Base-by-base conservation (phyloP, 2,888 invertebrate genomes). In the Schrankia costaestrigalis region DNA sequence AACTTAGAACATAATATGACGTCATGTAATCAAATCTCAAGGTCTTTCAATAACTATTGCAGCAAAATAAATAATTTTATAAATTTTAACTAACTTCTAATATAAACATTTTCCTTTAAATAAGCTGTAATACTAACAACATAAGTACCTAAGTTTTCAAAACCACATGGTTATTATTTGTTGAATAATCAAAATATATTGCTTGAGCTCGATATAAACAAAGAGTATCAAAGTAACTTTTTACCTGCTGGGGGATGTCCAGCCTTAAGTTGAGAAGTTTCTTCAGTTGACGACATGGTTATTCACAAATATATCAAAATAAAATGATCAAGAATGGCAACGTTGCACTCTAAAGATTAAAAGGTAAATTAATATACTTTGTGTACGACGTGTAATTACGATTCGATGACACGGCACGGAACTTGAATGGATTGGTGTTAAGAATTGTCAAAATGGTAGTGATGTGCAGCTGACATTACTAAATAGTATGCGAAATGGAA, bases 161-260 rank as follows among this genome's bases (percentile, higher is more conserved):
- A n/a, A n/a, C n/a, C n/a, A n/a, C n/a, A n/a, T n/a, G n/a, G n/a
- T n/a, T n/a, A n/a, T n/a, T n/a, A n/a, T n/a, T n/a, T n/a, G n/a
- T n/a, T n/a, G n/a, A n/a, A n/a, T n/a, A n/a, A n/a, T n/a, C n/a
- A n/a, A n/a, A n/a, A n/a, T n/a, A n/a, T n/a, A n/a, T n/a, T 9
- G 11, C 12, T 30, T 18, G 19, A 19, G 9, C 33, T 14, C 19
- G 9, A 52, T 8, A 31, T 46, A 54, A 39, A 51, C 44, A 44
- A 44, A 48, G 55, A 19, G 9, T 25, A 29, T n/a, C 3, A 13
- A 36, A 46, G n/a, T 35, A 29, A 39, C 45, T 49, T 33, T 89
- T 46, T 89, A 97, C 97, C 94, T 90, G 97, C 97, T 63, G 96
- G 96, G 52, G 95, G 95, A 81, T 97, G 97, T 36, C 96, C 96